A percentile compares a stretch with the other conserved stretches of the same genome.
These are phyloP conservation scores for Cantharis rustica DNA, from an alignment of 2,888 invertebrate species.

Conservation along the genomic window DNA sequence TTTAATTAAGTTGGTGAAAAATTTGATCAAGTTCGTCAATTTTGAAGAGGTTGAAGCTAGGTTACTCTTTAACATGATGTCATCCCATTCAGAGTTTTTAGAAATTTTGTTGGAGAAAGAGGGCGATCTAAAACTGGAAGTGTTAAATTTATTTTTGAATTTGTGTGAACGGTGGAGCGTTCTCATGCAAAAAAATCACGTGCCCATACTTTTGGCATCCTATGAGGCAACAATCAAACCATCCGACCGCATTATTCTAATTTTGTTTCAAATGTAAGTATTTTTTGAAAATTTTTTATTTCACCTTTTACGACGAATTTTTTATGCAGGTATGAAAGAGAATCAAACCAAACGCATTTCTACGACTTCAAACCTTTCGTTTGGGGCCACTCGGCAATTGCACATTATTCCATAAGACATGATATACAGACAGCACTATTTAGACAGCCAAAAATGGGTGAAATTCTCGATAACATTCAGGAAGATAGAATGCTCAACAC, in stretches of 20 bases:
- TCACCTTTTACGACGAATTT: not conserved
- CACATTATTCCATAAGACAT: slow-evolving; percentile 73
- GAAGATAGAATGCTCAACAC: slow-evolving; percentile 68
- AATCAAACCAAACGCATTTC: slow-evolving; percentile 45
- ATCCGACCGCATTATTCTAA: slow-evolving; percentile 72
- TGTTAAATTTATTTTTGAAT: slow-evolving; percentile 68
- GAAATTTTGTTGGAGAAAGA: slow-evolving; percentile 66
- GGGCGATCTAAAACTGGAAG: slow-evolving; percentile 62
- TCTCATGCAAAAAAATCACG: slow-evolving; percentile 69
- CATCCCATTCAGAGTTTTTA: slow-evolving; percentile 77
- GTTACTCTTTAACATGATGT: slow-evolving; percentile 73
- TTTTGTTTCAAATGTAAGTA: slow-evolving; percentile 71
- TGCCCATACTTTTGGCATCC: slow-evolving; percentile 77
- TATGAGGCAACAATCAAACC: slow-evolving; percentile 74
- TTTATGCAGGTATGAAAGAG: slow-evolving; percentile 46
- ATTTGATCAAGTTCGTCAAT: slow-evolving; percentile 62
- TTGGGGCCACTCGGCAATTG: slow-evolving; percentile 82
- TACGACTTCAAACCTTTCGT: slow-evolving; percentile 70
- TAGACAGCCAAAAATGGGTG: slow-evolving; percentile 73
- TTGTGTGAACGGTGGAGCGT: slow-evolving; percentile 67
- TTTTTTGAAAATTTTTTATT: slow-evolving; percentile 45
- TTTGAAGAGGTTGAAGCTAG: slow-evolving; percentile 58
- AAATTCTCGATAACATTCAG: slow-evolving; percentile 74
- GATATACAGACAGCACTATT: slow-evolving; percentile 64
- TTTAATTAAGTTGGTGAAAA: slow-evolving; percentile 58